These are phyloP conservation scores for Podarcis lilfordi DNA, from an alignment of 2,797 vertebrate species.

Conservation along the genomic window DNA sequence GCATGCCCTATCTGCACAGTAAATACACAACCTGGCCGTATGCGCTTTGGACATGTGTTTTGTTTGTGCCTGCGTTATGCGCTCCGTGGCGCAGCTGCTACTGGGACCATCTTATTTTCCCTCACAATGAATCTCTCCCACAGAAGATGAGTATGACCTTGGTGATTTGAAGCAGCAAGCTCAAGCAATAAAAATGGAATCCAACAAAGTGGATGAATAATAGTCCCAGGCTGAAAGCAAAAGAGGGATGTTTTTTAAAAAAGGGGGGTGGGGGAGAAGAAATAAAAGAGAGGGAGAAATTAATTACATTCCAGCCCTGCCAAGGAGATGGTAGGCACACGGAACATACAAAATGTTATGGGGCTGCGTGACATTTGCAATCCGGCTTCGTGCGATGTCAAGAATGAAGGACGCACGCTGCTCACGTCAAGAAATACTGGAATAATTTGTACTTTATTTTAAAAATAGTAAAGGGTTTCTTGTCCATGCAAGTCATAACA, in stretches of 20 bases:
- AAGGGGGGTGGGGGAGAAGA: neutral
- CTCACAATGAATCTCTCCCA: neutral
- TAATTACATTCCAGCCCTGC: neutral
- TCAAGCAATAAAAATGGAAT: neutral
- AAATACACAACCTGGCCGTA: neutral
- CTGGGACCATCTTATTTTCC: neutral
- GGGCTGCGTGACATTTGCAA: neutral
- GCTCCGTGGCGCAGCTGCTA: neutral
- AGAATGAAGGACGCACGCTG: neutral
- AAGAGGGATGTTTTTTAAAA: neutral
- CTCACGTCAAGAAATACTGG: neutral
- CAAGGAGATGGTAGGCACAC: no score
- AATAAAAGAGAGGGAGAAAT: neutral
- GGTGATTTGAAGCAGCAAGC: neutral
- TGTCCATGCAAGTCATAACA: no score
- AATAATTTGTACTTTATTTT: neutral
- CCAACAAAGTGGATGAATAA: neutral
- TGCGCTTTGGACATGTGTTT: neutral
- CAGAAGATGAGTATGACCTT: neutral
- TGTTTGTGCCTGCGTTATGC: rapidly evolving
- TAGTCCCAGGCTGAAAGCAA: neutral
- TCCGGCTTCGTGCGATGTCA: neutral
- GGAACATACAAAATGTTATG: neutral
- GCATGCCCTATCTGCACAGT: no score
- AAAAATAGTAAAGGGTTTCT: neutral